Percentiles rank a stretch among this genome's conserved stretches.
These are phyloP conservation scores for Catagonus wagneri DNA, from an alignment of 2,113 vertebrate genomes.

Conservation along the genomic window DNA sequence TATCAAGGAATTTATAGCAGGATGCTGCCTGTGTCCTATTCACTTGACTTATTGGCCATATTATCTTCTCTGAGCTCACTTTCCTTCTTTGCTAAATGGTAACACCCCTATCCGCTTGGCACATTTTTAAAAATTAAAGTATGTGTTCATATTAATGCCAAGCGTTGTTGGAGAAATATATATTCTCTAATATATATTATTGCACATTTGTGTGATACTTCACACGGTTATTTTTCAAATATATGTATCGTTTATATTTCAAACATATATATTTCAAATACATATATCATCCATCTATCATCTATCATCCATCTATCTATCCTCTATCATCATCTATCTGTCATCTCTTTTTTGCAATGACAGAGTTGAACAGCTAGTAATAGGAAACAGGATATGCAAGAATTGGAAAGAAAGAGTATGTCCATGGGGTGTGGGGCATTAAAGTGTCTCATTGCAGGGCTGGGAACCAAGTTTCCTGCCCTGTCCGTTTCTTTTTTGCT, in stretches of 20 bases:
- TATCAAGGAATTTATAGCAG: neutral
- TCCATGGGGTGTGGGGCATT: accelerated
- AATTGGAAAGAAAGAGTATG: accelerated
- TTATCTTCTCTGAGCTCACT: neutral
- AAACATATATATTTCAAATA: too few species aligned
- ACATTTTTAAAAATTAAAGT: neutral
- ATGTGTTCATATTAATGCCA: neutral
- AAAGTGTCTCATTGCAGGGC: neutral
- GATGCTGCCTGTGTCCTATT: neutral
- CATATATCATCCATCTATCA: too few species aligned
- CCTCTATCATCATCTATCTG: too few species aligned
- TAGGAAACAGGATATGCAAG: neutral
- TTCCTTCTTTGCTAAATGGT: neutral
- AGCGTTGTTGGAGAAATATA: neutral
- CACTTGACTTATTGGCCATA: neutral
- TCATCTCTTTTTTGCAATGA: neutral
- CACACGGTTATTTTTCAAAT: too few species aligned
- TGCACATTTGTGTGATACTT: too few species aligned
- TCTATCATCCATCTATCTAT: too few species aligned
- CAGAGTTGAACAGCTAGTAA: neutral
- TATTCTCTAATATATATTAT: neutral
- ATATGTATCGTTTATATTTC: too few species aligned
- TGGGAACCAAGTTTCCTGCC: neutral
- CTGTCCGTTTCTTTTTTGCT: neutral
- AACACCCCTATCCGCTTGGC: neutral